These are phyloP conservation scores for Nautilus pompilius DNA, from an alignment of 1,140 invertebrate genomes.

Conservation along the genomic window DNA sequence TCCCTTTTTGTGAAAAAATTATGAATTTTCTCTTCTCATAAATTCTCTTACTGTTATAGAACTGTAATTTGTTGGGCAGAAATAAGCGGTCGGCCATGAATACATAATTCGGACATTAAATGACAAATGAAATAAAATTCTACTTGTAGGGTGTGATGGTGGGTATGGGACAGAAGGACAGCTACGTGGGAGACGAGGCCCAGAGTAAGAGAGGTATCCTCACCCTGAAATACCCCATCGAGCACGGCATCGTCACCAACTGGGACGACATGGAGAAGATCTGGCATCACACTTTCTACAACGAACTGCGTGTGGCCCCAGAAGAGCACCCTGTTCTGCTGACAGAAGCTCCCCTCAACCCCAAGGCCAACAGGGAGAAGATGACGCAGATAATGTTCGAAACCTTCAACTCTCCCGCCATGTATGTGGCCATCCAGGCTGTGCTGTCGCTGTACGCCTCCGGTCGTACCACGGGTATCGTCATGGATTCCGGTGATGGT, in stretches of 20 bases:
- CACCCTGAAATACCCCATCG: slow-evolving; percentile 58
- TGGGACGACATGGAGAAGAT: slow-evolving; percentile 83
- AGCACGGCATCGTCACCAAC: slow-evolving; percentile 60
- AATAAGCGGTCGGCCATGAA: too few relatives aligned
- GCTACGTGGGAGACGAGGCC: slow-evolving; percentile 56
- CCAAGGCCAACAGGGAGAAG: slow-evolving; percentile 66
- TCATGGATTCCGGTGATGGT: slow-evolving; percentile 88
- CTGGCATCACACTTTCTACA: slow-evolving; percentile 71
- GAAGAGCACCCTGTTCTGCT: too few relatives aligned
- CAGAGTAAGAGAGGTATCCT: slow-evolving; percentile 69
- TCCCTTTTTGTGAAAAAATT: too few relatives aligned
- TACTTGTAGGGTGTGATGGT: slow-evolving; percentile 25
- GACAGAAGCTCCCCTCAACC: slow-evolving; percentile 45
- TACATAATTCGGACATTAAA: too few relatives aligned
- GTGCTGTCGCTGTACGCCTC: slow-evolving; percentile 89
- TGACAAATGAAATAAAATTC: too few relatives aligned
- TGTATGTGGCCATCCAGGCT: slow-evolving; percentile 91
- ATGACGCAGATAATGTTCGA: slow-evolving; percentile 72
- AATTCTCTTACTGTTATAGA: too few relatives aligned
- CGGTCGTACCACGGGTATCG: slow-evolving; percentile 91
- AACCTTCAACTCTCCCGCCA: slow-evolving; percentile 83
- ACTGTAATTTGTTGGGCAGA: too few relatives aligned
- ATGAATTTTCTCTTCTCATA: too few relatives aligned
- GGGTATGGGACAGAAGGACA: slow-evolving; percentile 58
- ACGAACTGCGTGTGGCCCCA: slow-evolving; percentile 85